Evolutionary conservation across 2,797 vertebrate genomes (phyloP).

Genomic region (Sebastes steindachneri): DNA sequence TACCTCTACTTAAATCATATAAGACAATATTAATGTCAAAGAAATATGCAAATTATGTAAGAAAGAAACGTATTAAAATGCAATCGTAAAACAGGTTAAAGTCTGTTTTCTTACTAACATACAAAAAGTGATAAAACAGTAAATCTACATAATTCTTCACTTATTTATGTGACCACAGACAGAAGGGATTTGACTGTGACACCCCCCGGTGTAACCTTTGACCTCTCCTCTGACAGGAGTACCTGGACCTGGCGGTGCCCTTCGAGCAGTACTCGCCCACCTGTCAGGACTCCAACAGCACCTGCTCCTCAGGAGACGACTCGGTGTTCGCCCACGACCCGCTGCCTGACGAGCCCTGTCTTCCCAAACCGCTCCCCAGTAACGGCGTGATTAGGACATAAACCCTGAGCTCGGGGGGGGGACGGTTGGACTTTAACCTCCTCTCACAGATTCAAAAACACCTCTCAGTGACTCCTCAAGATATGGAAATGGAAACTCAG

Average conservation of each 20-base stretch:
- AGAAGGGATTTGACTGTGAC: not conserved
- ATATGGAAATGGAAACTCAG: constrained; percentile 43
- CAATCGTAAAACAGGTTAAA: not conserved
- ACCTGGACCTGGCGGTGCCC: constrained; percentile 92
- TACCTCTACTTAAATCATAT: no score
- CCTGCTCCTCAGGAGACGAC: constrained; percentile 96
- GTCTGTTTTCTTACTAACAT: not conserved
- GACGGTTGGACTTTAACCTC: constrained; percentile 23
- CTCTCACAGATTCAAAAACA: constrained; percentile 12
- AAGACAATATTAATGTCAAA: not conserved
- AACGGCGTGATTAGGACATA: constrained; percentile 89
- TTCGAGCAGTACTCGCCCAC: constrained; percentile 97
- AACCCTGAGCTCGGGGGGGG: not conserved
- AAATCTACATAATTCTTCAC: not conserved
- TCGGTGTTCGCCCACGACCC: constrained; percentile 97
- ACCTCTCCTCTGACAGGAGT: constrained; percentile 67
- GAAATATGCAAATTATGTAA: not conserved
- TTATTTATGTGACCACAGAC: not conserved
- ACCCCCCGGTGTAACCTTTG: constrained; percentile 32
- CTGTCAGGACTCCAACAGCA: constrained; percentile 95
- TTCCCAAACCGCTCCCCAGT: constrained; percentile 87
- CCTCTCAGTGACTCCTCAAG: constrained; percentile 55
- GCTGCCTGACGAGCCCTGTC: constrained; percentile 90
- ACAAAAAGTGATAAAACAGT: not conserved
- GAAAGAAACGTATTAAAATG: not conserved